Evolutionary conservation across 2,797 vertebrate species (phyloP).

Genomic region (Australoheros facetus): DNA sequence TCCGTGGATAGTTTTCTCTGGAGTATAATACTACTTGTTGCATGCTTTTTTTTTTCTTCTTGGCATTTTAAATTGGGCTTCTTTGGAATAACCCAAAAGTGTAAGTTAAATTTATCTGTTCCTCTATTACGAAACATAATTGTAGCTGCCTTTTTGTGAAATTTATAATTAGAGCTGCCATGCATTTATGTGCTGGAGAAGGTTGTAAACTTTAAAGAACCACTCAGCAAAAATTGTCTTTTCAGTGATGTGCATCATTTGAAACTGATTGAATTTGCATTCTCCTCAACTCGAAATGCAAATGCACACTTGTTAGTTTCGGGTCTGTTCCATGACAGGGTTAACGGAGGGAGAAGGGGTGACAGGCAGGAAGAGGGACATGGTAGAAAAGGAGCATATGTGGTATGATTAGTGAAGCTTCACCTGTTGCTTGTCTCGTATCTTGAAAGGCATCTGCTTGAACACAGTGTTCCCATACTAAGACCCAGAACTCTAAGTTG

Average conservation of each 20-base stretch:
- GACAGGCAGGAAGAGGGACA: conserved; percentile 32
- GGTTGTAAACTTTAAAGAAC: not conserved
- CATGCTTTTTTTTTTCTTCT: conserved; percentile 19
- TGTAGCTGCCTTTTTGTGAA: conserved; percentile 10
- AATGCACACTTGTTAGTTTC: conserved; percentile 61
- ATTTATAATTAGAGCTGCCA: not conserved
- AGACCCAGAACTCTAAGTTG: conserved; percentile 58
- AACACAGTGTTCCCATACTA: conserved; percentile 57
- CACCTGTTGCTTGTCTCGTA: conserved; percentile 80
- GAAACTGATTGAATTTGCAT: conserved; percentile 50
- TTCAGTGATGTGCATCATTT: not conserved
- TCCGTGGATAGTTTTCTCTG: conserved; percentile 36
- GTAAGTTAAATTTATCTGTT: conserved; percentile 2
- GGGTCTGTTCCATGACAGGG: conserved; percentile 13
- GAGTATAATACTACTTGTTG: conserved; percentile 48
- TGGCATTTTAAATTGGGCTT: not conserved
- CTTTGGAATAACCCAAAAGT: conserved; percentile 3
- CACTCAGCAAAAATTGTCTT: not conserved
- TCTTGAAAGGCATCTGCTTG: conserved; percentile 74
- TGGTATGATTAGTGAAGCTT: conserved; percentile 67
- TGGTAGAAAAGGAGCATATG: conserved; percentile 55
- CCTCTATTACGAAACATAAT: not conserved
- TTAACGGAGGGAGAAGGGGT: conserved; percentile 29
- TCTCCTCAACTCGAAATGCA: conserved; percentile 29
- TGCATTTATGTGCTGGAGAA: not conserved